phyloP scores from a whole-genome alignment of 2,797 vertebrate genomes.

The Chrysolophus pictus region DNA sequence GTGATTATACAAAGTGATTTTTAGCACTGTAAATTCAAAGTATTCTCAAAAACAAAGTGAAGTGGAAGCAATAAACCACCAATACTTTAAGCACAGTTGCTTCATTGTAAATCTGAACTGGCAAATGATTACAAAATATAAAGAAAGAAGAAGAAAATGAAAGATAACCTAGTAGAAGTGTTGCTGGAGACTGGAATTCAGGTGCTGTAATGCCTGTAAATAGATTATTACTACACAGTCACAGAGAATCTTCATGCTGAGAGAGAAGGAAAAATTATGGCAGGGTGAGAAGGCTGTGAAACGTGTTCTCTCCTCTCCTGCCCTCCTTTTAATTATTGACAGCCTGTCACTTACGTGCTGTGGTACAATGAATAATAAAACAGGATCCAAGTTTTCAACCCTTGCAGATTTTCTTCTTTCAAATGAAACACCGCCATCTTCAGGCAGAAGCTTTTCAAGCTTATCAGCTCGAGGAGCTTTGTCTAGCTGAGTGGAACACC shows the following conservation, averaged over 20 bases:
- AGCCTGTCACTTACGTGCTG: conserved; percentile 19
- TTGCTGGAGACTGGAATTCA: neutral
- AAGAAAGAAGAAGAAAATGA: neutral
- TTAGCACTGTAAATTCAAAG: neutral
- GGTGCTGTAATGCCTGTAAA: conserved; percentile 14
- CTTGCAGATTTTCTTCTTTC: neutral
- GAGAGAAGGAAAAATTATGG: conserved; percentile 46
- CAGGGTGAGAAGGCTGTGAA: conserved; percentile 58
- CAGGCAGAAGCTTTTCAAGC: neutral
- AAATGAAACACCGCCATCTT: conserved; percentile 72
- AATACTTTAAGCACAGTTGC: neutral
- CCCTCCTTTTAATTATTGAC: conserved; percentile 7
- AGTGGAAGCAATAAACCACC: neutral
- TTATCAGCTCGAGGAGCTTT: neutral
- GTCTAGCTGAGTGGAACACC: neutral
- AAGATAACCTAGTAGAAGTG: neutral
- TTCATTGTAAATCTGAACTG: neutral
- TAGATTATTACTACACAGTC: neutral
- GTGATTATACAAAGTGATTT: neutral
- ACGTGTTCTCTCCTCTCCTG: conserved; percentile 11
- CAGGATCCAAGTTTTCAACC: neutral
- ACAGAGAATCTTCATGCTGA: conserved; percentile 38
- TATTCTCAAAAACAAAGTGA: neutral
- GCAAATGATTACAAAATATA: neutral
- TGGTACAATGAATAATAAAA: conserved; percentile 14